Evolutionary conservation across 1,140 invertebrate genomes (phyloP), one percentile per base, ranked within the genome.

Genomic region (Ceratosolen fusciceps): DNA sequence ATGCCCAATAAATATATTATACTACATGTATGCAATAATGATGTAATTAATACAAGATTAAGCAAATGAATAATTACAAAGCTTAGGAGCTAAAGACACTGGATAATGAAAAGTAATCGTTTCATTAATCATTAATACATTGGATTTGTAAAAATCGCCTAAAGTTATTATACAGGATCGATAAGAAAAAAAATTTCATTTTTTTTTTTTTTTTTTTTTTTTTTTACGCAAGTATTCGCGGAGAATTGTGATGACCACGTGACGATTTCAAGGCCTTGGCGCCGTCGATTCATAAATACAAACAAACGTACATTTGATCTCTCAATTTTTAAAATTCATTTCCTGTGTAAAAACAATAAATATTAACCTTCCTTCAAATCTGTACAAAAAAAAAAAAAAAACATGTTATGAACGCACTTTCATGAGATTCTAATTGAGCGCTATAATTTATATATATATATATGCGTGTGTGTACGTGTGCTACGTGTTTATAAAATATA

Each of bases 1-100:
- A 86, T 82, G 82, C 60, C 81, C 82, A 86, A 87, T 87, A 88
- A 87, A 87, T 87, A 86, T 83, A n/a, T n/a, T n/a, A 80, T 74
- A 82, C 83, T 81, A 76, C 24, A 67, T 79, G 60, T 79, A 71
- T 79, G 65, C 31, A 78, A 74, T 81, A 79, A 74, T 74, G 71
- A 68, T 85, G 82, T 86, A 84, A 70, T 83, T 77, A 74, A 83
- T 83, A 82, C 76, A 83, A 84, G 12, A 74, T 74, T 72, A 72
- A 39, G 60, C 72, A 47, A 72, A 71, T 79, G 65, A 72, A 73
- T 54, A 65, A 79, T 72, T 79, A 79, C 77, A 79, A 2, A 67
- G 34, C 77, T 79, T 79, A 74, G 68, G 21, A 74, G 9, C 62
- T 79, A 79, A 39, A 79, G 24, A 79, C 54, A 68, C 43, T 79